Evolutionary conservation across 2,113 vertebrate genomes (phyloP), one percentile per base, ranked within the genome.

Genomic region (Chaenocephalus aceratus): DNA sequence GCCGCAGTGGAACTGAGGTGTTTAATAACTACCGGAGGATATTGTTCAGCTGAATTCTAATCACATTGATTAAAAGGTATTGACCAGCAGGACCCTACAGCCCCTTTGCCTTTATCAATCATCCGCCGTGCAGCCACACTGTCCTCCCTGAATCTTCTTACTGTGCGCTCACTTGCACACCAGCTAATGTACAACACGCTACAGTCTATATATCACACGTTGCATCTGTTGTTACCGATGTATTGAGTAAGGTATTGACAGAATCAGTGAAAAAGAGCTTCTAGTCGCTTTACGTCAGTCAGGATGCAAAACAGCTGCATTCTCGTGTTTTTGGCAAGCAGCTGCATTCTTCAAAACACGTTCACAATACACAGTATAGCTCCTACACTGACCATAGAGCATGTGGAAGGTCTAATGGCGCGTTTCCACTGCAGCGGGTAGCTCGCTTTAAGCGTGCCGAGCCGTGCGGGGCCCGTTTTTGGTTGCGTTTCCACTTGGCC

Each of bases 51-150:
- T 77, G 82, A 91, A 92, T 92, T 92, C 85, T 91, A 91, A 93
- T 93, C 83, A 86, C 82, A 92, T 92, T 91, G 92, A 94, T 93
- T 92, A 77, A 86, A 80, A 80, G 59, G 77, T 88, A 93, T 94
- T 92, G 93, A 93, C 75, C 77, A 52, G 49, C 4, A 45, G 61
- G 82, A 86, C 86, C 73, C 69, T 89, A 86, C 67, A 57, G 78
- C 68, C 73, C 68, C 72, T 82, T 60, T 75, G 66, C 77, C 72
- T 67, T 69, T 89, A 88, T 93, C 77, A 86, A 79, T 93, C 88
- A 87, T 84, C 44, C 54, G 10, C 52, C 72, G 15, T 79, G 74
- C 62, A 53, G 75, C 75, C 59, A 21, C 77, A 49, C 48, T 70
- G 36, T 64, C 77, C 64, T 70, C 83, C 71, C 56, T 66, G 41